These are phyloP conservation scores for Brachionus sp. DNA, from an alignment of 1,140 invertebrate species.

Conservation along the genomic window DNA sequence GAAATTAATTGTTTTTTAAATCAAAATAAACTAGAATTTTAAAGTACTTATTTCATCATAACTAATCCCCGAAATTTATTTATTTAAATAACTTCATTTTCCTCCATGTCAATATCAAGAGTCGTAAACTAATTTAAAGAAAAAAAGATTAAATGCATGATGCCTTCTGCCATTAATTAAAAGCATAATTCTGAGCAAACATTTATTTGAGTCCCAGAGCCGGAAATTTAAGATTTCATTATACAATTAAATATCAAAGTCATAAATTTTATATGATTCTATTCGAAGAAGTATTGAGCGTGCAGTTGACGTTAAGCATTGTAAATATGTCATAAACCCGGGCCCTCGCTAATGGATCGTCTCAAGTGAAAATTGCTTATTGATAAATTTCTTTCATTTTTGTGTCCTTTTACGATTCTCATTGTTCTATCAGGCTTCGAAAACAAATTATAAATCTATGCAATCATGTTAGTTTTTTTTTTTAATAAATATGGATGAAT, in stretches of 20 bases:
- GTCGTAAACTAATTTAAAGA: neutral
- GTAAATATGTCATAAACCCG: neutral
- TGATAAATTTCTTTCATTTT: neutral
- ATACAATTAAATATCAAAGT: slow-evolving; percentile 6
- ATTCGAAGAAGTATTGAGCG: neutral
- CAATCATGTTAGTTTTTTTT: neutral
- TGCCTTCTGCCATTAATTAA: neutral
- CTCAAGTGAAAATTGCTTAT: neutral
- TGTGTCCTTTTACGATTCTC: neutral
- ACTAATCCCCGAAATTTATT: neutral
- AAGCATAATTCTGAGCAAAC: neutral
- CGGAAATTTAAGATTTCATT: neutral
- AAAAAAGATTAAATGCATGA: slow-evolving; percentile 33
- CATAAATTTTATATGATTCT: slow-evolving; percentile 1
- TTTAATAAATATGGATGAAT: neutral
- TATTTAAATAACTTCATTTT: slow-evolving; percentile 22
- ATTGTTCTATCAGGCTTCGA: slow-evolving; percentile 31
- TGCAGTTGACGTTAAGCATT: neutral
- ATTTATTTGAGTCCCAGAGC: slow-evolving; percentile 1
- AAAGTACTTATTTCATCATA: neutral
- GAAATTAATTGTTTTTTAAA: neutral
- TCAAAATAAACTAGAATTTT: neutral
- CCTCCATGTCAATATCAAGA: slow-evolving; percentile 4
- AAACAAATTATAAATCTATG: slow-evolving; percentile 7
- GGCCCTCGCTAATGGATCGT: neutral